Percentiles rank a stretch among this genome's conserved stretches.
Evolutionary conservation across 2,797 vertebrate species (phyloP).

Genomic region (Sebastes cheni): DNA sequence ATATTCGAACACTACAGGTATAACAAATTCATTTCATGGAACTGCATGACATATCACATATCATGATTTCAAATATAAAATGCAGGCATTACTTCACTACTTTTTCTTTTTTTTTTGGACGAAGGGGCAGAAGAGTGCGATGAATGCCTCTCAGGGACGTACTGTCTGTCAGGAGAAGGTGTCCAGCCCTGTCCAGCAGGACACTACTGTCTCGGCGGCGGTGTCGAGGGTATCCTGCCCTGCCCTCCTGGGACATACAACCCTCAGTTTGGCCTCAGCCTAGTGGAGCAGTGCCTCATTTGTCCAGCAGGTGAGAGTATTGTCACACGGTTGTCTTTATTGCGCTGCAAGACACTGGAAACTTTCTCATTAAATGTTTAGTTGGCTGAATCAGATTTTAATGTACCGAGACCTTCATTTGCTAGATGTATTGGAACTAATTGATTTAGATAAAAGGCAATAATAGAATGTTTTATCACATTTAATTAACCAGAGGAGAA

Average conservation of each 20-base stretch:
- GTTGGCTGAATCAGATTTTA: neutral
- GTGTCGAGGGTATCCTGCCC: conserved; percentile 79
- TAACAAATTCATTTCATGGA: neutral
- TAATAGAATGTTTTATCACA: neutral
- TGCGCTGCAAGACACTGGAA: neutral
- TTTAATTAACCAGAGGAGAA: neutral
- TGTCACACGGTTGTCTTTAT: conserved; percentile 42
- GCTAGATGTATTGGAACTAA: conserved; percentile 35
- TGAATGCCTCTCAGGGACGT: conserved; percentile 86
- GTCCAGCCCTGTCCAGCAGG: conserved; percentile 81
- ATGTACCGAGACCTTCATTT: neutral
- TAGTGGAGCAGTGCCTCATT: conserved; percentile 83
- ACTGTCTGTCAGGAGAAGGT: conserved; percentile 83
- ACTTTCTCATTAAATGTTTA: neutral
- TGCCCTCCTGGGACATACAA: conserved; percentile 88
- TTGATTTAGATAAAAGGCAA: neutral
- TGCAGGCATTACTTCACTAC: neutral
- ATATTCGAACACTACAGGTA: conserved; percentile 85
- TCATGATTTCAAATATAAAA: neutral
- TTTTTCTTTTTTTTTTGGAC: neutral
- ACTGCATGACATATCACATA: neutral
- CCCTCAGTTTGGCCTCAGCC: conserved; percentile 80
- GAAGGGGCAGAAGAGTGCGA: conserved; percentile 81
- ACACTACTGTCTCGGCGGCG: conserved; percentile 85
- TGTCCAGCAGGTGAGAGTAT: conserved; percentile 88